Evolutionary conservation across 2,888 invertebrate genomes (phyloP).

Genomic region (Halocaridina rubra): DNA sequence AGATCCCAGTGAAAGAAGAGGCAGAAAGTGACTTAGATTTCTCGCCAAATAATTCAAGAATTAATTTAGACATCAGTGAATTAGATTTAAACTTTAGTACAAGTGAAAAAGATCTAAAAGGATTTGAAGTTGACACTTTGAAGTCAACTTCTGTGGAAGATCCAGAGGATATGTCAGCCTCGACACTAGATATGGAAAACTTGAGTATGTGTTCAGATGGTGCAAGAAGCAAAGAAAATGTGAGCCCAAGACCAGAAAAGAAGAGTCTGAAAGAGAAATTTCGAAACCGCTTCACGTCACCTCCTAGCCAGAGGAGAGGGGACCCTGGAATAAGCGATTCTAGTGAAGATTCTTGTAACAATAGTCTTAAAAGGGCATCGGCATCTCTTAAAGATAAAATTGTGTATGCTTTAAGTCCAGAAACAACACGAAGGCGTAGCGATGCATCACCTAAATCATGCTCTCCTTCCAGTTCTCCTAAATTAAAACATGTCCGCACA

Average conservation of each 20-base stretch:
- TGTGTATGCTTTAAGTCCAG: slow-evolving; percentile 58
- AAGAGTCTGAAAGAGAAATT: slow-evolving; percentile 60
- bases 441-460: slow-evolving; percentile 14
- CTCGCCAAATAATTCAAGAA: slow-evolving; percentile 47
- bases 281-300: slow-evolving; percentile 54
- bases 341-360: slow-evolving; percentile 48
- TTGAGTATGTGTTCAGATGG: slow-evolving; percentile 57
- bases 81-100: slow-evolving; percentile 61
- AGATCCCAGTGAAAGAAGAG: slow-evolving; percentile 62
- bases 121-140: slow-evolving; percentile 85
- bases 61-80: slow-evolving; percentile 55
- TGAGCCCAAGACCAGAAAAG: slow-evolving; percentile 54
- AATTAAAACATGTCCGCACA: slow-evolving; percentile 49
- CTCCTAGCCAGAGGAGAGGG: slow-evolving; percentile 46
- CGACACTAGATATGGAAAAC: slow-evolving; percentile 60
- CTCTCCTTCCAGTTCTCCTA: slow-evolving; percentile 41
- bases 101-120: slow-evolving; percentile 76
- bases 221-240: slow-evolving; percentile 57
- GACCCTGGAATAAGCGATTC: slow-evolving; percentile 49
- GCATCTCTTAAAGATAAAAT: slow-evolving; percentile 56
- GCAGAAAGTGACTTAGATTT: slow-evolving; percentile 53
- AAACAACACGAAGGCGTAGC: slow-evolving; percentile 30
- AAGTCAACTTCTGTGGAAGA: slow-evolving; percentile 68
- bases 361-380: slow-evolving; percentile 58
- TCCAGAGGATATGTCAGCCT: slow-evolving; percentile 50